Base-by-base conservation (phyloP, 2,797 vertebrate genomes). In the Poecilia gillii region DNA sequence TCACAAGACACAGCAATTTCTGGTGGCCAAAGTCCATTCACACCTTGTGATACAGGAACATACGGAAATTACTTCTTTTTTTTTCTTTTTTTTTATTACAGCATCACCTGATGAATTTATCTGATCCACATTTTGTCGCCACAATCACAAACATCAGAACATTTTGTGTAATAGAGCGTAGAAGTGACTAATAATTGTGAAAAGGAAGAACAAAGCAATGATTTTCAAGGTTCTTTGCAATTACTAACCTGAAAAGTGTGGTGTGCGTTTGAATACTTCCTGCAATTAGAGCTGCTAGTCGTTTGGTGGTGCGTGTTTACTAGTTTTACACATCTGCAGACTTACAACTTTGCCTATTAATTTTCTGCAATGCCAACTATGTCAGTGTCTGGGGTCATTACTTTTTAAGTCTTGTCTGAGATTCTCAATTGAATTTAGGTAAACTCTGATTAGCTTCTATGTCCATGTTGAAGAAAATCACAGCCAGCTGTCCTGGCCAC, bases 1-100 rank as follows among this genome's bases (percentile, higher is more conserved):
- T 91, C 89, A 88, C 86, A 85, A 90, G 90, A 93, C 92, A 81
- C 87, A 74, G 85, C 83, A 87, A 41, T 90, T 86, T 87, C 74
- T 39, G 39, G 55, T 3, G 94, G 62, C 62, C 95, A 96, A 95
- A 95, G 95, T 96, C 94, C 95, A 85, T 81, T 8, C 72, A 77
- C 85, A 91, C 85, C 93, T 91, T 91, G 93, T 93, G 92, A 94
- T 89, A 78, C n/a, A 3, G 68, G 12, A 71, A 36, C 75, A 66
- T 86, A 89, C 83, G 81, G 88, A 83, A 51, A 75, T 75, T 36
- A 85, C 36, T 75, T 39, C 6, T 66, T 70, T 45, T 77, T 23
- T 14, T 25, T 71, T 68, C 49, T 78, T 41, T 4, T 71, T 62
- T 49, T 78, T 41, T 4, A 73, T 62, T 49, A 16, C 79, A 49